These are phyloP conservation scores for Emydoidea blandingii DNA, from an alignment of 2,797 vertebrate species.

Conservation along the genomic window DNA sequence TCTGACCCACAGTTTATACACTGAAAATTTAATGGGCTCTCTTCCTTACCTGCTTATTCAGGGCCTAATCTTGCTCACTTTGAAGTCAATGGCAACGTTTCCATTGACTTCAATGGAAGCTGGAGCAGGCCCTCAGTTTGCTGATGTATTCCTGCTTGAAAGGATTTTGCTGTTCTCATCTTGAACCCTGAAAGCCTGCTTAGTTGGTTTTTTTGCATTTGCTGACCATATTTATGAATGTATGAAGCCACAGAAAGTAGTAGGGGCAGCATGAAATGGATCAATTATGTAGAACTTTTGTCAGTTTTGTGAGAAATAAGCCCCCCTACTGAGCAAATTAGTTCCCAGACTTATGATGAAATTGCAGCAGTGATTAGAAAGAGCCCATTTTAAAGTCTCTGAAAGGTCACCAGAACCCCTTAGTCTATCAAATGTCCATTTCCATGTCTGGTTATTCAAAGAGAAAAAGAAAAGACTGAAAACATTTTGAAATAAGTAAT, in stretches of 20 bases:
- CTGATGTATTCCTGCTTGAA: not conserved
- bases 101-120: not conserved
- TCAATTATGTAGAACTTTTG: not conserved
- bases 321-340: not conserved
- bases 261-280: not conserved
- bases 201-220: not conserved
- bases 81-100: fast-evolving
- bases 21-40: not conserved
- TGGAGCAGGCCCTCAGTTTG: not conserved
- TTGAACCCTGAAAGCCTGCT: not conserved
- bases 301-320: conserved; percentile 7
- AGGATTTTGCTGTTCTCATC: not conserved
- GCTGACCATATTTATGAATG: not conserved
- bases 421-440: not conserved
- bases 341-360: conserved; percentile 1
- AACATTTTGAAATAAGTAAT: conserved; percentile 31
- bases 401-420: not conserved
- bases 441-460: conserved; percentile 11
- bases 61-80: not conserved
- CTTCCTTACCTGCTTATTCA: not conserved
- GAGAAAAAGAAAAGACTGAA: not conserved
- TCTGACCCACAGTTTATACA: not conserved
- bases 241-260: not conserved
- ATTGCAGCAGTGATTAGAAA: not conserved
- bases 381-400: not conserved